A percentile compares a stretch with the other conserved stretches of the same genome.
Conservation (phyloP, 2,113 vertebrate genomes). For the Delphinus delphis region DNA sequence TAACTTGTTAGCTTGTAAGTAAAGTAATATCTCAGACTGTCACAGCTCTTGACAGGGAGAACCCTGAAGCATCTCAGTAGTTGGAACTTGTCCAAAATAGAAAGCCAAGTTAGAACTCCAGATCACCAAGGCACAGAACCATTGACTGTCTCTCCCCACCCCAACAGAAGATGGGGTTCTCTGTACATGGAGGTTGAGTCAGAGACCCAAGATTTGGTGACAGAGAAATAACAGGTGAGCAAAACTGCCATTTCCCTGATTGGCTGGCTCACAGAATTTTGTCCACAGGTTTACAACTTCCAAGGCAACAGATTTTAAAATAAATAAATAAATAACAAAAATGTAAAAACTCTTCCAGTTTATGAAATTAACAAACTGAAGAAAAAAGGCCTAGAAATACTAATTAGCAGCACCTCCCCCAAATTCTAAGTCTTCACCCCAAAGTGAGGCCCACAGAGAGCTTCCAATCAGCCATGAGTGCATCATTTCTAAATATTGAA, state of each 20-base stretch:
- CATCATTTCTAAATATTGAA: neutral
- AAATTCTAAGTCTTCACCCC: neutral
- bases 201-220: neutral
- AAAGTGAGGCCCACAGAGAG: neutral
- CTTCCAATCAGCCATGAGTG: neutral
- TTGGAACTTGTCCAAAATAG: neutral
- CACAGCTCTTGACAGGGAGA: neutral
- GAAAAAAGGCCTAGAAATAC: neutral
- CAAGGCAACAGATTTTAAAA: neutral
- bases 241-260: neutral
- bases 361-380: neutral
- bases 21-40: neutral
- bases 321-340: neutral
- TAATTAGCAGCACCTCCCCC: neutral
- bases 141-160: neutral
- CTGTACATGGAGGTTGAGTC: neutral
- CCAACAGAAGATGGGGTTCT: neutral
- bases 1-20: neutral
- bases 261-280: neutral
- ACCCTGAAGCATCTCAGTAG: neutral
- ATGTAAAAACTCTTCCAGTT: neutral
- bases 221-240: neutral
- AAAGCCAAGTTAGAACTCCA: neutral
- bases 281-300: neutral
- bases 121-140: neutral